Evolutionary conservation across 2,888 invertebrate genomes (phyloP).

Genomic region (Oligia fasciuncula): DNA sequence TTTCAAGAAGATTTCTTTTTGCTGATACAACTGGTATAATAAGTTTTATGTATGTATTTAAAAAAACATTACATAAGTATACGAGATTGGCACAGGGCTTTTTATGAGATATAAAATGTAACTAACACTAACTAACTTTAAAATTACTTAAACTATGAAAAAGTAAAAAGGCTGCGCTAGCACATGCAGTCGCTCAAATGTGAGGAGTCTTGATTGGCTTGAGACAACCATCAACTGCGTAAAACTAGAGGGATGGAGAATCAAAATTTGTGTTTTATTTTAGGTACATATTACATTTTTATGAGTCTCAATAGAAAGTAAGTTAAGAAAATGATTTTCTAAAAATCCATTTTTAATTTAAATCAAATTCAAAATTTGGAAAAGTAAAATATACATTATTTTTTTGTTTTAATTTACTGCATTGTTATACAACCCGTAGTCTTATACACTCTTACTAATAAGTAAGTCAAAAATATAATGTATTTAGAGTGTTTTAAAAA

Average conservation of each 20-base stretch:
- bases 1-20: constrained; percentile 1
- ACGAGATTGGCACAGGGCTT: constrained; percentile 49
- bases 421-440: constrained; percentile 40
- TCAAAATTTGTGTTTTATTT: constrained; percentile 13
- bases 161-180: constrained; percentile 30
- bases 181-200: background rate
- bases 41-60: constrained; percentile 13
- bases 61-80: constrained; percentile 44
- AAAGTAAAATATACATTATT: constrained; percentile 12
- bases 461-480: constrained; percentile 27
- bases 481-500: constrained; percentile 43
- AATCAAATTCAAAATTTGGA: constrained; percentile 18
- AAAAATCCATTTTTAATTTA: constrained; percentile 16
- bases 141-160: constrained; percentile 35
- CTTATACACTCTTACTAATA: constrained; percentile 13
- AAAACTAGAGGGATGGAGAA: background rate
- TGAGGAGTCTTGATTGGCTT: constrained; percentile 6
- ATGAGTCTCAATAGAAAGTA: background rate
- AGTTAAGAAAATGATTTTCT: constrained; percentile 7
- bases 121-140: constrained; percentile 39
- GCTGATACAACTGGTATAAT: constrained; percentile 19
- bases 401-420: constrained; percentile 3
- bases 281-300: background rate
- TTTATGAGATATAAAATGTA: constrained; percentile 35
- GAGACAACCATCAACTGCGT: constrained; percentile 12